Base-by-base conservation (phyloP, 2,113 vertebrate genomes). In the Fukomys damarensis region DNA sequence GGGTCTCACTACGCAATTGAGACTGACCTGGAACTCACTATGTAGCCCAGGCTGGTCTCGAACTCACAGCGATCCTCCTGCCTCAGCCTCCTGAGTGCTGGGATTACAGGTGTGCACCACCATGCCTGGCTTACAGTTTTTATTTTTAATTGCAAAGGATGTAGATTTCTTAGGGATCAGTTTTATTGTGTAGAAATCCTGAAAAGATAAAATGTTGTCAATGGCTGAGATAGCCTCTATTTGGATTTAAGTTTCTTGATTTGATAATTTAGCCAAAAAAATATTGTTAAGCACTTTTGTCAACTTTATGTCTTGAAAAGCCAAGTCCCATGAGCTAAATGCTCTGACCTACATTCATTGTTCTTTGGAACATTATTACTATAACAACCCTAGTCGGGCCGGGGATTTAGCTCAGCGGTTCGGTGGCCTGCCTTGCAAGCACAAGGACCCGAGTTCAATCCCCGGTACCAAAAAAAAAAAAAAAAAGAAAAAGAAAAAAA, bases 281-380 rank as follows among this genome's bases (percentile, higher is more conserved):
- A 24, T 86, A 46, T 92, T 65, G 41, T 54, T 66, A n/a, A 88
- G 13, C 28, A 14, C 11, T 63, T 92, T 12, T 81, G 68, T 65
- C 70, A 85, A n/a, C 59, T 65, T 81, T 59, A 70, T 70, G 72
- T 82, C 77, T 88, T 54, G 24, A 1, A 92, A 96, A 85, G 30
- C 46, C 52, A 96, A 85, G 30, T 38, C 52, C 38, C 30, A 4
- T 54, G 66, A 92, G 10, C 43, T 91, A 38, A 38, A 72, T 81
- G 38, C 41, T 84, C 46, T 95, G 87, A 49, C 24, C 80, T 95
- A 43, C 28, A 28, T 80, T 96, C 20, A n/a, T 68, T 96, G 61
- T 86, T 85, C 41, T 86, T 82, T 72, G 70, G 89, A 74, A 46
- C 83, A 52, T 56, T 76, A 38, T 38, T 66, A 58, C 35, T 35